Evolutionary conservation across 2,113 vertebrate genomes (phyloP), one percentile per base, ranked within the genome.

Genomic region (Anhinga rufa): DNA sequence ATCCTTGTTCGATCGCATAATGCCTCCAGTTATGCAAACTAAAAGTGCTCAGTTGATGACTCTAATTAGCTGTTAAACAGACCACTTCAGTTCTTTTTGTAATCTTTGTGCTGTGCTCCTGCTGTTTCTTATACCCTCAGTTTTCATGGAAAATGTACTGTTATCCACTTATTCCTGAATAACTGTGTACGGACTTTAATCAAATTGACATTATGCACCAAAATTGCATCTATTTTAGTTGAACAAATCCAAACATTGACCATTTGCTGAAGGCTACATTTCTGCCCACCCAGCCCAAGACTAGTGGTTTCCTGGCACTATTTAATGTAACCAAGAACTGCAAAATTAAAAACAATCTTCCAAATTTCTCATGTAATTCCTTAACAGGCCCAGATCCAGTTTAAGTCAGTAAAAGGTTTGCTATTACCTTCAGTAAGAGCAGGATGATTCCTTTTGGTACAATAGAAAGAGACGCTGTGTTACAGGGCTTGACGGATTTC

Each of bases 51-150:
- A 83, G 69, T 34, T 96, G 93, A 91, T 97, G 57, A 78, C 80
- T 93, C 70, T 92, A 96, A 97, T 97, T 96, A 93, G 80, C 95
- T 92, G 65, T 93, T 96, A 62, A 95, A 91, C 51, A 86, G 77
- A 81, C 83, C 91, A 88, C 92, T 97, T 95, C 64, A 81, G 72
- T 55, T 91, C 79, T 66, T 86, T 86, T 91, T 81, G 80, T 66
- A 77, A 86, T 94, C 92, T 88, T 88, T 10, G 4, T 80, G 75
- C 75, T 92, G 70, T 90, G 49, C 31, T 92, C 91, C 94, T 94
- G 83, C 88, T 94, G 88, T 81, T 95, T 81, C 71, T 86, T 88
- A 82, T n/a, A 72, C 26, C 60, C 76, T 86, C 17, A 7, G 31
- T 84, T 95, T 93, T 86, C 64, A 75, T 3, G 15, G 80, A 92